Conservation (phyloP, 64 coral and sea anemone genomes). For the Stylophora pistillata region DNA sequence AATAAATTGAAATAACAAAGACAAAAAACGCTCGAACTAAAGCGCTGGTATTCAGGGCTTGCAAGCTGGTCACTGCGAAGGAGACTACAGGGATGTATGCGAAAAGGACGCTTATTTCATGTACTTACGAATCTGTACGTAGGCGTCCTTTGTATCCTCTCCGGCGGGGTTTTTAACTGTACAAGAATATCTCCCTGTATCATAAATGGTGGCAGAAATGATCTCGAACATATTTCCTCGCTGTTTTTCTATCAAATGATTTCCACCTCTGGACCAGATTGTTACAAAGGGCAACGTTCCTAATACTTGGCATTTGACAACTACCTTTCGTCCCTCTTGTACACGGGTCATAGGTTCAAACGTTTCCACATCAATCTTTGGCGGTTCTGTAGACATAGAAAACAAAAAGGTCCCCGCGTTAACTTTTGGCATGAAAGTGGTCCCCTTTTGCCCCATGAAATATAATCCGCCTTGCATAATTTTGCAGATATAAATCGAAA, state of each 20-base stretch:
- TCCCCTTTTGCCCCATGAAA: neutral
- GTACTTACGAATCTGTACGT: constrained; percentile 70
- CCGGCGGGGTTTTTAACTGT: constrained; percentile 81
- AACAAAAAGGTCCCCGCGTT: neutral
- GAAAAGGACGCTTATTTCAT: neutral
- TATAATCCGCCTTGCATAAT: no score
- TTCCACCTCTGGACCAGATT: constrained; percentile 52
- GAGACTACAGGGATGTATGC: no score
- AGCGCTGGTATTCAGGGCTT: no score
- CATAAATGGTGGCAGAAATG: constrained; percentile 58
- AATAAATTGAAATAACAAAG: no score
- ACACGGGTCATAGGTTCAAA: constrained; percentile 16
- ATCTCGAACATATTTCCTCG: constrained; percentile 30
- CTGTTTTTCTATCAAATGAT: neutral
- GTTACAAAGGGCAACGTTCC: constrained; percentile 44
- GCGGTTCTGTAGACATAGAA: constrained; percentile 1
- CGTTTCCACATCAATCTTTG: constrained; percentile 16
- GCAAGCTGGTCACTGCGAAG: no score
- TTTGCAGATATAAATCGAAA: no score
- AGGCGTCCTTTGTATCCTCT: constrained; percentile 21
- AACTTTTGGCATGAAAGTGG: neutral
- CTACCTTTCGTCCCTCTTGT: constrained; percentile 16
- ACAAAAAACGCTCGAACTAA: no score
- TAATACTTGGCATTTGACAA: neutral
- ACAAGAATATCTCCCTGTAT: constrained; percentile 67